phyloP scores from a whole-genome alignment of 2,888 invertebrate genomes.

The Drosophila dives region DNA sequence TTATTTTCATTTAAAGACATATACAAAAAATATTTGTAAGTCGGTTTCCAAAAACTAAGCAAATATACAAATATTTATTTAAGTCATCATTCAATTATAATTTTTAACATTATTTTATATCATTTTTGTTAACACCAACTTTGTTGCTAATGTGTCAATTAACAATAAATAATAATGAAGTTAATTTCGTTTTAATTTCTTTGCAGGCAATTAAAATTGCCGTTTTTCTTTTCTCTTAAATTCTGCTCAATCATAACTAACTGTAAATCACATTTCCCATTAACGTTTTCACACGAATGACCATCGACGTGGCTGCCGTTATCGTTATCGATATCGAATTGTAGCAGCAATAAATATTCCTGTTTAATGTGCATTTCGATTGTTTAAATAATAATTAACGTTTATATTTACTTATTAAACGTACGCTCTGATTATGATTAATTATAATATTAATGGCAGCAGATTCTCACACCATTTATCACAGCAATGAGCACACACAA shows the following conservation, averaged over 20 bases:
- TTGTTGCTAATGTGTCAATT: background rate
- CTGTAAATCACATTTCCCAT: conserved; percentile 1
- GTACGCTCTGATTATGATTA: conserved; percentile 51
- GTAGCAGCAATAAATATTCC: conserved; percentile 5
- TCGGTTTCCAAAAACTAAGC: background rate
- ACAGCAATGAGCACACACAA: conserved; percentile 19
- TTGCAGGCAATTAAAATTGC: background rate
- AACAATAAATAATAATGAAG: background rate
- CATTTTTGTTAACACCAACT: background rate
- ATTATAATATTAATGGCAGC: conserved; percentile 54
- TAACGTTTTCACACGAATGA: background rate
- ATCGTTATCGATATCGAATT: conserved; percentile 2
- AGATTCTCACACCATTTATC: conserved; percentile 49
- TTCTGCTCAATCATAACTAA: background rate
- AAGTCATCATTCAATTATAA: background rate
- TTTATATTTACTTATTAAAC: conserved; percentile 62
- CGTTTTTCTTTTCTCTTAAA: background rate
- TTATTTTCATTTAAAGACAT: background rate
- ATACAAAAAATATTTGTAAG: background rate
- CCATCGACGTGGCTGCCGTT: background rate
- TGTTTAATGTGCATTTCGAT: conserved; percentile 11
- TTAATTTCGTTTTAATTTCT: background rate
- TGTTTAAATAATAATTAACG: conserved; percentile 46
- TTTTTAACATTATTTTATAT: background rate
- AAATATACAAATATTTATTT: background rate